A percentile compares a stretch with the other conserved stretches of the same genome.
Evolutionary conservation across 2,113 vertebrate genomes (phyloP).

Genomic region (Carollia perspicillata): DNA sequence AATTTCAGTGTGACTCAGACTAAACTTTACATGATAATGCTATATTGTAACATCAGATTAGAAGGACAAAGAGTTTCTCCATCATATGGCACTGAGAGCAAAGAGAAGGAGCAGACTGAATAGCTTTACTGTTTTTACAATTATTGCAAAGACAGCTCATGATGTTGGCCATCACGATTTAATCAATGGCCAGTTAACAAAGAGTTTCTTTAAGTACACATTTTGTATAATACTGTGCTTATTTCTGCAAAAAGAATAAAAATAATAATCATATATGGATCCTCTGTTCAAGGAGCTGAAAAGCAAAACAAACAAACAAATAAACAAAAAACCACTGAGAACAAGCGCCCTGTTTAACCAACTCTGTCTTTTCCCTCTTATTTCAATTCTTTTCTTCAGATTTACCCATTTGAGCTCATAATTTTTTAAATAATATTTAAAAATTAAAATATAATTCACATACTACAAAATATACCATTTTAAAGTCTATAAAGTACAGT

Average conservation of each 20-base stretch:
- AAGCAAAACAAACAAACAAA: not conserved
- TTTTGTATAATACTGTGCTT: not conserved
- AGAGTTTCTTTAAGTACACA: not conserved
- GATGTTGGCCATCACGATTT: not conserved
- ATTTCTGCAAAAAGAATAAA: not conserved
- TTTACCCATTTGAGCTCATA: not conserved
- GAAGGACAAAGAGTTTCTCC: not conserved
- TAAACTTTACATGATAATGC: not conserved
- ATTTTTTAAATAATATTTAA: not conserved
- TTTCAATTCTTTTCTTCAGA: not conserved
- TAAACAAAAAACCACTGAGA: not conserved
- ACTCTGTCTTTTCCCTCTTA: not conserved
- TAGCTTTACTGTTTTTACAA: not conserved
- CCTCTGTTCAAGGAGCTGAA: not conserved
- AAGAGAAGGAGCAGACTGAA: no score
- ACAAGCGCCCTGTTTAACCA: not conserved
- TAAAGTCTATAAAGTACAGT: not conserved
- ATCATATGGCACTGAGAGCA: not conserved
- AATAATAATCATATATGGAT: not conserved
- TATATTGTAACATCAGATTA: not conserved
- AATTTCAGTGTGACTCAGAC: not conserved
- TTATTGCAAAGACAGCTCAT: no score
- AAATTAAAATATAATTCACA: not conserved
- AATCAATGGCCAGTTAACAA: not conserved
- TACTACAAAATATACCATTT: not conserved